Evolutionary conservation across 2,797 vertebrate genomes (phyloP), one percentile per base, ranked within the genome.

Genomic region (Pseudochirops corinnae): DNA sequence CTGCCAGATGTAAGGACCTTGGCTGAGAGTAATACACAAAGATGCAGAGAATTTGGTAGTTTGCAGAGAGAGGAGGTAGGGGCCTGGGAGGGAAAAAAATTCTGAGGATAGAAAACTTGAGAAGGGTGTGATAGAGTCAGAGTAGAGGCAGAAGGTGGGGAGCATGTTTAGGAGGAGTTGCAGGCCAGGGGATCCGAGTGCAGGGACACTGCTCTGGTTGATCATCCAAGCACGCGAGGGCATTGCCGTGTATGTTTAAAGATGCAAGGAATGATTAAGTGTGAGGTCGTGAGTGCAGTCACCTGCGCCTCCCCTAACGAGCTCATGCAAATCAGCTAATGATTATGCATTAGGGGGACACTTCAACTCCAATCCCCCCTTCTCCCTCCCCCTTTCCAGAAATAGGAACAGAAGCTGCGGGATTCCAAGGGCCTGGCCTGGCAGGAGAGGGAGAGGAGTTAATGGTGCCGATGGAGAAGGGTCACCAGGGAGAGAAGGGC

Each of bases 241-340:
- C 74, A 46, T 46, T 46, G 39, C 74, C 74, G 46, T 24, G 39
- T 46, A 82, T 82, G 46, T 82, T 82, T 82, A 82, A 82, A 82
- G 74, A 46, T 82, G 74, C 74, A 82, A 82, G 74, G 39, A 82
- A 82, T 82, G 74, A 82, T 82, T 82, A 82, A 82, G 39, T 82
- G 74, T 24, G 7, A 82, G 74, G 74, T 82, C n/a, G 74, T 82
- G 74, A 82, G 74, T 82, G 74, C 74, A 82, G 74, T 82, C 74
- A 82, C 74, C 74, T 82, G 74, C 46, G 74, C 74, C 74, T 82
- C 74, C 74, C 74, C 74, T 82, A 46, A 82, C 46, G 74, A 82
- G 74, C 74, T 82, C 74, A 82, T 82, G 74, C 39, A 82, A 82
- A 82, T 82, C 74, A 82, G n/a, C 74, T 82, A 82, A 82, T 82